Evolutionary conservation across 2,113 vertebrate species (phyloP).

Genomic region (Ariopsis seemanni): DNA sequence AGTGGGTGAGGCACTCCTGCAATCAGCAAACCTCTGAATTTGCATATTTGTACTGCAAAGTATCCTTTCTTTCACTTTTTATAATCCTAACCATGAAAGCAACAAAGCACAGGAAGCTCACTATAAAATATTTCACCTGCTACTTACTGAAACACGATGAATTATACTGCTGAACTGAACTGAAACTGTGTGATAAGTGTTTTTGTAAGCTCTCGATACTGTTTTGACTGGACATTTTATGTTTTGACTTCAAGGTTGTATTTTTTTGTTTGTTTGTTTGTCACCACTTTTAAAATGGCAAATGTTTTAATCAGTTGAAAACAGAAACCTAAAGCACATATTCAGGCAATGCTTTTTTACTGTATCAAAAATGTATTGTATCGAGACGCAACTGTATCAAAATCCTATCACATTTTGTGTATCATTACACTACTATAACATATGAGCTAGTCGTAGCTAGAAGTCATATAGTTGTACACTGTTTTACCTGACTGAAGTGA

Average conservation of each 20-base stretch:
- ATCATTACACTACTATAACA: neutral
- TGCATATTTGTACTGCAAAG: conserved; percentile 3
- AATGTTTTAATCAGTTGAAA: neutral
- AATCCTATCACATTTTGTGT: too few species aligned
- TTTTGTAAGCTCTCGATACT: neutral
- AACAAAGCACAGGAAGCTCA: neutral
- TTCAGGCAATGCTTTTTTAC: neutral
- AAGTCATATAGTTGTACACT: neutral
- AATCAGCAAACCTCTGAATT: neutral
- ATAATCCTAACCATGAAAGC: neutral
- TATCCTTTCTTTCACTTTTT: neutral
- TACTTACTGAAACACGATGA: neutral
- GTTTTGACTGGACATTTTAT: neutral
- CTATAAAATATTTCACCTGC: neutral
- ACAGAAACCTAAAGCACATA: too few species aligned
- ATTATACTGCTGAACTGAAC: neutral
- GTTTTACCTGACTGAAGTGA: neutral
- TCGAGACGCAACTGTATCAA: too few species aligned
- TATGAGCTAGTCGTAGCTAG: neutral
- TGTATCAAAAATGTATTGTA: too few species aligned
- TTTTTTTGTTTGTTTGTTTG: neutral
- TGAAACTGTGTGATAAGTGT: neutral
- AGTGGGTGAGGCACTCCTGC: neutral
- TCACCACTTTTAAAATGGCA: neutral
- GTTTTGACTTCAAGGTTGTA: neutral